A percentile compares a stretch with the other conserved stretches of the same genome.
Conservation (phyloP, 2,113 vertebrate species). For the Sprattus sprattus region DNA sequence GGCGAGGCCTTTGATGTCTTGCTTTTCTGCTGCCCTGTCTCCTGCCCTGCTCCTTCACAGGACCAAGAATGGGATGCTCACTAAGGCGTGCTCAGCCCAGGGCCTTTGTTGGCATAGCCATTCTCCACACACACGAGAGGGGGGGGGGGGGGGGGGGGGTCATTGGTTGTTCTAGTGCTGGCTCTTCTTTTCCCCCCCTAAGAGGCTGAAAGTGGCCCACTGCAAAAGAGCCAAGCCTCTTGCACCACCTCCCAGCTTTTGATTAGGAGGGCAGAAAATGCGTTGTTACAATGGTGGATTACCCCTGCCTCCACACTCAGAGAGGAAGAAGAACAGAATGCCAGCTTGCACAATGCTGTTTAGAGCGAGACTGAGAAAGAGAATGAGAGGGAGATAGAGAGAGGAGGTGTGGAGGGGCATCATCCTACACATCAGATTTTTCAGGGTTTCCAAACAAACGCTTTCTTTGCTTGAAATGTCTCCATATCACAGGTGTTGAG, state of each 20-base stretch:
- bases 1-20: slow-evolving; percentile 49
- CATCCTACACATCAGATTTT: background rate
- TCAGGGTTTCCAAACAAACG: background rate
- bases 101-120: slow-evolving; percentile 50
- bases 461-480: background rate
- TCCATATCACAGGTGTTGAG: slow-evolving; percentile 15
- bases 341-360: background rate
- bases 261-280: slow-evolving; percentile 35
- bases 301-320: background rate
- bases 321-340: background rate
- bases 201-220: slow-evolving; percentile 21
- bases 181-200: background rate
- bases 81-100: slow-evolving; percentile 26
- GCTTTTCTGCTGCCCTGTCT: slow-evolving; percentile 23
- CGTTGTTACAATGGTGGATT: slow-evolving; percentile 41
- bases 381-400: background rate
- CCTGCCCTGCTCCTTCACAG: slow-evolving; percentile 19
- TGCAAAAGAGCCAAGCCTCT: background rate
- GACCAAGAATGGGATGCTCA: slow-evolving; percentile 43
- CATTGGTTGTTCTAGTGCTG: slow-evolving; percentile 29
- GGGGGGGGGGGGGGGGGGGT: slow-evolving; percentile 32
- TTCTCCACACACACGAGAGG: slow-evolving; percentile 24
- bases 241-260: slow-evolving; percentile 24
- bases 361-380: background rate
- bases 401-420: background rate